Evolutionary conservation across 2,113 vertebrate genomes (phyloP).

Genomic region (Engystomops pustulosus): DNA sequence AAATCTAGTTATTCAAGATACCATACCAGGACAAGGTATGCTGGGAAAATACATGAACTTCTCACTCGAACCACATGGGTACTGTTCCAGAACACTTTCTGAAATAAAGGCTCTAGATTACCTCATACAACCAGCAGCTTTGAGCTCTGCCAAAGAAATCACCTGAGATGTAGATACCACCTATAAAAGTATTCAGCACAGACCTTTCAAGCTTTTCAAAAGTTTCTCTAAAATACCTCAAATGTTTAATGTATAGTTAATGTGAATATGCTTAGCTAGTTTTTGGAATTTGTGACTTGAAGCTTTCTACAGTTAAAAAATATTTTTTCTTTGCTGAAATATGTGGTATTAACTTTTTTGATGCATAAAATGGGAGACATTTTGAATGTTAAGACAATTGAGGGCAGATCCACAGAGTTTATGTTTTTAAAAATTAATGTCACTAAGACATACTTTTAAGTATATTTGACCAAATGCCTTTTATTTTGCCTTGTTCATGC

Average conservation of each 20-base stretch:
- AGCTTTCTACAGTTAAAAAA: constrained; percentile 99
- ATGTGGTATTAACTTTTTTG: constrained; percentile 84
- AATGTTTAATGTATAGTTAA: constrained; percentile 99
- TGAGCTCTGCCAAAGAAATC: constrained; percentile 72
- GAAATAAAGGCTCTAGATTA: not conserved
- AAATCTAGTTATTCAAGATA: not conserved
- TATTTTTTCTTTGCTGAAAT: constrained; percentile 81
- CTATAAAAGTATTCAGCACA: constrained; percentile 77
- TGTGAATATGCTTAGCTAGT: constrained; percentile 98
- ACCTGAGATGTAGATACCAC: constrained; percentile 67
- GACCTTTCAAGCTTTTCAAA: constrained; percentile 96
- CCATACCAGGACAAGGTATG: not conserved
- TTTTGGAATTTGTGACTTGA: constrained; percentile 99
- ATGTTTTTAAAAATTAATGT: constrained; percentile 67
- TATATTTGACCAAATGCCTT: constrained; percentile 4
- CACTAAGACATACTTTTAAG: not conserved
- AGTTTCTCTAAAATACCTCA: constrained; percentile 99
- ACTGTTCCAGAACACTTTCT: not conserved
- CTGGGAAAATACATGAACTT: not conserved
- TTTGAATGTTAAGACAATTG: constrained; percentile 84
- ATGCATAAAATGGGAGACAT: constrained; percentile 88
- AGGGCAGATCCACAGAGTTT: constrained; percentile 73
- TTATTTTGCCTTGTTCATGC: constrained; percentile 71
- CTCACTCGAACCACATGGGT: not conserved
- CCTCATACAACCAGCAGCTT: constrained; percentile 59